These are phyloP conservation scores for Phataginus tetradactyla DNA, from an alignment of 2,797 vertebrate species.

Conservation along the genomic window DNA sequence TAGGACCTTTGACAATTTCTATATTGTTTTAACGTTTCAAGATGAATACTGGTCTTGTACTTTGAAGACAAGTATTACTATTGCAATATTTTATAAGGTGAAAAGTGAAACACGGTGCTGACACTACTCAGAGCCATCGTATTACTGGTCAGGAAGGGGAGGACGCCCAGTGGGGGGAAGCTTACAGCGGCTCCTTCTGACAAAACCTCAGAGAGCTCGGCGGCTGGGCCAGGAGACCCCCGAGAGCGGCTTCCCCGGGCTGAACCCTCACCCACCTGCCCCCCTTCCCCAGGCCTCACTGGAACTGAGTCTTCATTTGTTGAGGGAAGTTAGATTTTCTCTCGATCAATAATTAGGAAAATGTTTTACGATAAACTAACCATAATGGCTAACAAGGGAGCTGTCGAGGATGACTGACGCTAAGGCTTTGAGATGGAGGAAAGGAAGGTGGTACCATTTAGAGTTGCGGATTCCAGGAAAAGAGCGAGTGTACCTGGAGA, in stretches of 20 bases:
- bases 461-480: neutral
- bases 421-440: neutral
- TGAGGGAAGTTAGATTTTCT: neutral
- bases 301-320: neutral
- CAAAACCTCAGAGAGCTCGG: neutral
- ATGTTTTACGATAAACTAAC: neutral
- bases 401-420: neutral
- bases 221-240: fast-evolving
- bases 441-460: neutral
- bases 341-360: neutral
- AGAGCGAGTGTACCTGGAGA: neutral
- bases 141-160: neutral
- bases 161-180: neutral
- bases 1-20: neutral
- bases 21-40: neutral
- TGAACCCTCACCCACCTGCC: neutral
- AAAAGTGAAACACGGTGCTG: neutral
- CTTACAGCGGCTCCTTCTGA: neutral
- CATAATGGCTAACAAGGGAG: neutral
- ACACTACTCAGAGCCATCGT: neutral
- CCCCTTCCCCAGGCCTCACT: neutral
- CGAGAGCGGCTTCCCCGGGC: neutral
- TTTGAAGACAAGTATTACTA: neutral
- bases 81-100: neutral
- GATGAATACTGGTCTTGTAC: neutral